Percentiles rank a stretch among this genome's conserved stretches.
phyloP scores from a whole-genome alignment of 2,888 invertebrate species.

The Tubulanus polymorphus region DNA sequence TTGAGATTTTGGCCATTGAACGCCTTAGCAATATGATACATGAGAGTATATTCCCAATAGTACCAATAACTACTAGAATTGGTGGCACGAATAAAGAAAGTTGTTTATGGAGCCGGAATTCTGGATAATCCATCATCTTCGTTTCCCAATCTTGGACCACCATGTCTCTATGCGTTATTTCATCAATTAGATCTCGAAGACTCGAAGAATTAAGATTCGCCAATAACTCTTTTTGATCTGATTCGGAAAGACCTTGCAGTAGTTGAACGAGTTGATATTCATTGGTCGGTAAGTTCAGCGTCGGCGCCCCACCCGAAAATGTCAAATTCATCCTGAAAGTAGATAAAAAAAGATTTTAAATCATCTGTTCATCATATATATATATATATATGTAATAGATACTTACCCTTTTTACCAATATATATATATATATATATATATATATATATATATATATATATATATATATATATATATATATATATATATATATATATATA shows the following conservation, averaged over 20 bases:
- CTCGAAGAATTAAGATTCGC: too few relatives aligned
- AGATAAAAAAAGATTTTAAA: too few relatives aligned
- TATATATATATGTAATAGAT: too few relatives aligned
- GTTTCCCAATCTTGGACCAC: background rate
- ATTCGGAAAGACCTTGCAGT: too few relatives aligned
- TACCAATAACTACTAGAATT: conserved; percentile 41
- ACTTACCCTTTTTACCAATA: background rate
- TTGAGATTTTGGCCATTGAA: conserved; percentile 39
- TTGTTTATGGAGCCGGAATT: conserved; percentile 29
- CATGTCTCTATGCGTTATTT: background rate
- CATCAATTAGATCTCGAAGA: too few relatives aligned
- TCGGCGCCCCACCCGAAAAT: too few relatives aligned
- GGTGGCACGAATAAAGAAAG: conserved; percentile 39
- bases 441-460: background rate
- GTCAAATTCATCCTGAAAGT: too few relatives aligned
- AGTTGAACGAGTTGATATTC: too few relatives aligned
- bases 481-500: conserved; percentile 9
- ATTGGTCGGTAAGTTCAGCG: too few relatives aligned
- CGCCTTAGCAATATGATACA: conserved; percentile 41
- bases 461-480: conserved; percentile 7
- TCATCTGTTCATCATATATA: too few relatives aligned
- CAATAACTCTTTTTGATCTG: too few relatives aligned
- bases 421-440: background rate
- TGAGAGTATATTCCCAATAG: conserved; percentile 45
- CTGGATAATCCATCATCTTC: conserved; percentile 19